Base-by-base conservation (phyloP, 2,113 vertebrate genomes). In the Amblyopsis rosae region DNA sequence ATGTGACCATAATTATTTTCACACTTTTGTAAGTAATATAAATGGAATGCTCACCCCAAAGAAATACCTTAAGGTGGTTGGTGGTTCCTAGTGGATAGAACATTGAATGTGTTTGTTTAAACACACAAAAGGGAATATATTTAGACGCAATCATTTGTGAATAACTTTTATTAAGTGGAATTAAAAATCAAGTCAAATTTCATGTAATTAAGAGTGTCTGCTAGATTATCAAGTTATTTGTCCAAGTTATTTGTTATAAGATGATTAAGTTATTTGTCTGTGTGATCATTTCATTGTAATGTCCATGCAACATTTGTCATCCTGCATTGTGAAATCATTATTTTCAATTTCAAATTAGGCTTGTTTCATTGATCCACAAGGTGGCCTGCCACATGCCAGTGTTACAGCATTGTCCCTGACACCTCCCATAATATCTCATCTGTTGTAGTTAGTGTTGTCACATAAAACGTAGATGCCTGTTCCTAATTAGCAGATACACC, bases 71-170 rank as follows among this genome's bases (percentile, higher is more conserved):
- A 86, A 64, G 75, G 4, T 61, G 48, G 79, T 64, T 6, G 85
- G 82, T 33, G 84, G 78, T 75, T 88, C 82, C 90, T 88, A 67
- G 74, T 81, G 69, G 82, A 82, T 19, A 61, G 66, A 67, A 86
- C 47, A 15, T 72, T 57, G 58, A 41, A 77, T 0, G 63, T 63
- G 65, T 62, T 50, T 33, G 15, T 47, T 56, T 17, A 56, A 16
- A 8, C 46, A 41, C 35, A 41, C 35, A 41, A 41, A 41, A 41
- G 35, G 35, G 55, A 4, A 11, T 35, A 10, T 11, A 45, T 54
- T 8, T 6, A 15, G 12, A 41, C 1, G 3, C 26, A 26, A 79
- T 75, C 71, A 35, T 10, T 6, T 56, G 73, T 51, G 26, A 45
- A 54, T 53, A 0, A 11, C 5, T 9, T 50, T 54, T 50, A 32